Evolutionary conservation across 1,140 invertebrate genomes (phyloP).

Genomic region (Nylanderia fulva): DNA sequence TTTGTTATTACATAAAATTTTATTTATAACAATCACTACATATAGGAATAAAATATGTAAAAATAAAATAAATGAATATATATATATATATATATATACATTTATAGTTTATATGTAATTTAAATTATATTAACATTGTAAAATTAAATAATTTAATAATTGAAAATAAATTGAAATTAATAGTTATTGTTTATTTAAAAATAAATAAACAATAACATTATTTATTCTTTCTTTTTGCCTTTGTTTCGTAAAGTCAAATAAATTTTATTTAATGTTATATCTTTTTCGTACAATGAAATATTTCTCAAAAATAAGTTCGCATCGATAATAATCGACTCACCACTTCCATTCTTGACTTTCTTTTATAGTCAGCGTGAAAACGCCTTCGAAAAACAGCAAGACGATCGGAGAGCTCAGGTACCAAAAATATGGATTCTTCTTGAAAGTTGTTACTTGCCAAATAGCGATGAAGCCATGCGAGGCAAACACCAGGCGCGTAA

Average conservation of each 20-base stretch:
- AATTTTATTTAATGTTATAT: neutral
- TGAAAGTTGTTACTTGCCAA: conserved; percentile 92
- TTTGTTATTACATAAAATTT: too few species aligned
- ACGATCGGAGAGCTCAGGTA: conserved; percentile 91
- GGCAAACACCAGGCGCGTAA: conserved; percentile 92
- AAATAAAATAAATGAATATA: too few species aligned
- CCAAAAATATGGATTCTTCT: conserved; percentile 91
- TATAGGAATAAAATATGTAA: too few species aligned
- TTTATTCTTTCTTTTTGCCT: neutral
- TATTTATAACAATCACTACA: neutral
- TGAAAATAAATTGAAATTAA: too few species aligned
- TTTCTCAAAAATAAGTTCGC: neutral
- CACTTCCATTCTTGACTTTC: conserved; percentile 95
- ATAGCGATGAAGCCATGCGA: conserved; percentile 92
- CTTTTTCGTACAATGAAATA: neutral
- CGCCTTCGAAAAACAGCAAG: conserved; percentile 92
- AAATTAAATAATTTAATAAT: too few species aligned
- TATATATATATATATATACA: too few species aligned
- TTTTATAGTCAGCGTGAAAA: conserved; percentile 94
- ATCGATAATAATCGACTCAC: conserved; percentile 85
- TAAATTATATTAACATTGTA: too few species aligned
- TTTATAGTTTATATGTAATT: too few species aligned
- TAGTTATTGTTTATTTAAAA: conserved; percentile 4
- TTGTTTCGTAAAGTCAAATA: neutral
- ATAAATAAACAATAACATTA: neutral